Evolutionary conservation across 1,140 invertebrate species (phyloP), one percentile per base, ranked within the genome.

Genomic region (Hormaphis cornu): DNA sequence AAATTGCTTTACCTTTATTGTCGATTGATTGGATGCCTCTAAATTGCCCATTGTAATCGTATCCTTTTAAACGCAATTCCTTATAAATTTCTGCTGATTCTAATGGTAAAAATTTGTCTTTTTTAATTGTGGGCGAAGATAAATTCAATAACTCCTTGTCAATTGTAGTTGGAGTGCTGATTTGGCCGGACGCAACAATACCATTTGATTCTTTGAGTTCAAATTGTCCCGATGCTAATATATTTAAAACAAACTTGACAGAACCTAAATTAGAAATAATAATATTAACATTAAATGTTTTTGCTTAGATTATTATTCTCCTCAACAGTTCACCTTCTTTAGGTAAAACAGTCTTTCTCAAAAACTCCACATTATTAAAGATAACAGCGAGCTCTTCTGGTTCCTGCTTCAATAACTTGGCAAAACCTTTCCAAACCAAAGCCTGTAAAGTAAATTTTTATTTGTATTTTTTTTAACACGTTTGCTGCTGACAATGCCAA

Each of bases 1-100:
- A 40, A 6, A 69, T 58, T 37, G 22, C 4, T 12, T 63, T 52
- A 75, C 85, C 87, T 73, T 82, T 79, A 69, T 85, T 83, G 74
- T 91, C 86, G 0, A 86, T 80, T 6, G 79, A 75, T 3, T 81
- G 75, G 70, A 93, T 87, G 24, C 89, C 93, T 74, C 87, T 85
- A 82, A 97, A 98, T 14, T 87, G 80, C 52, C 89, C 90, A 7
- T 81, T 80, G 77, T 98, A 98, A 76, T 97, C 90, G 77, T 98
- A 98, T 9, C 95, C 95, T 70, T 94, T 82, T 1, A 97, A 81
- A 72, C 90, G 80, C 16, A 98, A 80, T 77, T 96, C 93, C 77
- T 97, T 97, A 81, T 98, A 98, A 18, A 95, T 81, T 74, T 98
- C 95, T 33, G 20, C 0, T 4, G 42, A 56, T 44, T 82, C 80